These are phyloP conservation scores for Brachionus angularis DNA, from an alignment of 1,140 invertebrate genomes.

Conservation along the genomic window DNA sequence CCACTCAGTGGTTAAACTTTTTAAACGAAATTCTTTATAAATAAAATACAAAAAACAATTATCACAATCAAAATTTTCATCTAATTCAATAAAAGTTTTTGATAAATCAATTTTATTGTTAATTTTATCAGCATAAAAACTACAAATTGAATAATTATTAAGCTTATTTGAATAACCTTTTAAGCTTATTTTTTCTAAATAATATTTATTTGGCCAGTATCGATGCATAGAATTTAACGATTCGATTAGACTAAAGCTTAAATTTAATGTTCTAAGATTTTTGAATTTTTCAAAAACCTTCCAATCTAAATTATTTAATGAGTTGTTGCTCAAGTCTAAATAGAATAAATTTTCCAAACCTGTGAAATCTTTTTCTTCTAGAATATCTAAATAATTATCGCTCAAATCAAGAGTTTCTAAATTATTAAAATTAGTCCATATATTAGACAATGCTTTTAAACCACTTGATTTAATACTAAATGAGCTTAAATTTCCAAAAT, in stretches of 20 bases:
- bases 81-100: background rate
- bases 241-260: background rate
- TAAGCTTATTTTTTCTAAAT: background rate
- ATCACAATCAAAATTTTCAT: background rate
- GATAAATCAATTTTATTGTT: background rate
- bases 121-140: background rate
- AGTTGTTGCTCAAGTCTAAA: background rate
- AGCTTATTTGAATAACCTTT: background rate
- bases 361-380: background rate
- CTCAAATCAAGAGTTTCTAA: background rate
- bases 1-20: background rate
- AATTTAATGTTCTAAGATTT: background rate
- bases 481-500: background rate
- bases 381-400: background rate
- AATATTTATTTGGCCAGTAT: background rate
- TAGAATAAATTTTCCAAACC: background rate
- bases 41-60: conserved; percentile 4
- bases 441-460: background rate
- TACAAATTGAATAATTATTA: background rate
- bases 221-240: background rate
- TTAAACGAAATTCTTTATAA: background rate
- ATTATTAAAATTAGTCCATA: background rate
- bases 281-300: background rate
- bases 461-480: background rate
- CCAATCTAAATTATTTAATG: background rate